A percentile compares a stretch with the other conserved stretches of the same genome.
Evolutionary conservation across 1,140 invertebrate genomes (phyloP).

Genomic region (Lepidurus arcticus): DNA sequence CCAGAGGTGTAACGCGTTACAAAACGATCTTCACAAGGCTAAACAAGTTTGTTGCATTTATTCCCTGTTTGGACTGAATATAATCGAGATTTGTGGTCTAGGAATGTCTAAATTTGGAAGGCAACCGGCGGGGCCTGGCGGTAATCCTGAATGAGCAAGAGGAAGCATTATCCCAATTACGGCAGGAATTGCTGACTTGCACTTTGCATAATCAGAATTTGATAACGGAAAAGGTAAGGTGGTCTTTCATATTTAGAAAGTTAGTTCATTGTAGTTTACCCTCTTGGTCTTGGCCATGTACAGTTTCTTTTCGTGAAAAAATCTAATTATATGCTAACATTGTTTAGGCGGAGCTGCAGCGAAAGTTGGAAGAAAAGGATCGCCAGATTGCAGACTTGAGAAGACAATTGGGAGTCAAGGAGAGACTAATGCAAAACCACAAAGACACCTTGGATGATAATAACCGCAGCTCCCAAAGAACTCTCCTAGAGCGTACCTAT

Average conservation of each 20-base stretch:
- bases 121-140: conserved; percentile 36
- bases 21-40: conserved; percentile 30
- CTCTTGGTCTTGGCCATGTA: background rate
- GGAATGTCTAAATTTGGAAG: conserved; percentile 32
- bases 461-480: background rate
- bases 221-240: conserved; percentile 40
- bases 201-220: conserved; percentile 42
- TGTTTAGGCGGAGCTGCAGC: conserved; percentile 40
- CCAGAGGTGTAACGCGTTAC: conserved; percentile 31
- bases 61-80: background rate
- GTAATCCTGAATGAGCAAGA: conserved; percentile 42
- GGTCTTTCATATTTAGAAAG: background rate
- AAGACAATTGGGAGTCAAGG: conserved; percentile 40
- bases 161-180: conserved; percentile 39
- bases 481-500: background rate
- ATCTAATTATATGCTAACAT: conserved; percentile 25
- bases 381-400: conserved; percentile 43
- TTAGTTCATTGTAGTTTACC: background rate
- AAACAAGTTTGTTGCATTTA: conserved; percentile 18
- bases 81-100: conserved; percentile 16
- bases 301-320: background rate
- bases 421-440: conserved; percentile 42
- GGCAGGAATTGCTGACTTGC: conserved; percentile 40
- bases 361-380: conserved; percentile 43
- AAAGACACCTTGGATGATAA: conserved; percentile 39